phyloP scores from a whole-genome alignment of 2,797 vertebrate species.

The Sphaeramia orbicularis region DNA sequence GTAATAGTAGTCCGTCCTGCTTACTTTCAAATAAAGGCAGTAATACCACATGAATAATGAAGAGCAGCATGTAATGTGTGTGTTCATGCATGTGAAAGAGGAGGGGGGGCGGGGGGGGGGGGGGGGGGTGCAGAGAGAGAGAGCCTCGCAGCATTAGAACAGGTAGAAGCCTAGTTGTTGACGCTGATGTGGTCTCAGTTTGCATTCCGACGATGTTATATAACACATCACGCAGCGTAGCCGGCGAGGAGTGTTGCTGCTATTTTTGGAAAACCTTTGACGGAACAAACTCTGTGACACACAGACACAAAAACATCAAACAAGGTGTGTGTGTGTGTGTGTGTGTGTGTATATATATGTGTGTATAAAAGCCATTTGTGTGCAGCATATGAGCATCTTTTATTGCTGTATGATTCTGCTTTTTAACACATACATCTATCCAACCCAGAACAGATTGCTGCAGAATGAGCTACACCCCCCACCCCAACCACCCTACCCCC shows the following conservation, averaged over 20 bases:
- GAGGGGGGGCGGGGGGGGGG: not conserved
- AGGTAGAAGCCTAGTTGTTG: constrained; percentile 67
- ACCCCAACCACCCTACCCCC: no score
- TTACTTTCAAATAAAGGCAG: constrained; percentile 57
- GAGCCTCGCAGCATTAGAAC: constrained; percentile 49
- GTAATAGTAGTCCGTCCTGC: constrained; percentile 4
- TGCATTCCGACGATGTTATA: constrained; percentile 70
- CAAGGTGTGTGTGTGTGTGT: constrained; percentile 14
- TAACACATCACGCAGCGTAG: constrained; percentile 71
- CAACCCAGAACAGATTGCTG: constrained; percentile 1
- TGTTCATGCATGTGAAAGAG: constrained; percentile 27
- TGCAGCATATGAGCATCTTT: constrained; percentile 6
- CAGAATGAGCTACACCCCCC: constrained; percentile 13
- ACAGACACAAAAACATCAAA: constrained; percentile 75
- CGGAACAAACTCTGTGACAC: constrained; percentile 67
- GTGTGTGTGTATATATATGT: not conserved
- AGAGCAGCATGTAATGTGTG: constrained; percentile 51
- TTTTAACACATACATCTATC: not conserved
- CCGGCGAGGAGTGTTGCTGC: constrained; percentile 48
- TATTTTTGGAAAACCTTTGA: constrained; percentile 78
- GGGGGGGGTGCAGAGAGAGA: constrained; percentile 18
- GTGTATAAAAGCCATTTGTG: constrained; percentile 10
- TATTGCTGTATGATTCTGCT: not conserved
- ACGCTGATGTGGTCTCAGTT: constrained; percentile 62
- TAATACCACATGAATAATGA: constrained; percentile 60